A percentile compares a stretch with the other conserved stretches of the same genome.
Conservation (phyloP, 1,140 invertebrate genomes). For the Eurosta solidaginis region DNA sequence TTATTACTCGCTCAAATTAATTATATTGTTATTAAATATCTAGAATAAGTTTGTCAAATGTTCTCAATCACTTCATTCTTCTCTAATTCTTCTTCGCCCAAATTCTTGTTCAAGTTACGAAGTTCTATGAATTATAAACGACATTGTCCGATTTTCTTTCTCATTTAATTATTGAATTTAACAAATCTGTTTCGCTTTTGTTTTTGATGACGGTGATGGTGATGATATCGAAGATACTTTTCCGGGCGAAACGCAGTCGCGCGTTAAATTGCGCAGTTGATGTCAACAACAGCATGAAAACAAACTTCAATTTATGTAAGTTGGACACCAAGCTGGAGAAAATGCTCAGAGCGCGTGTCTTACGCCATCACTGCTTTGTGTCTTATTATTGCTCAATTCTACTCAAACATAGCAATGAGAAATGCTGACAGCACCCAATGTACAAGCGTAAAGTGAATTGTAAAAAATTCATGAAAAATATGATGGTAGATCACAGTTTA, state of each 20-base stretch:
- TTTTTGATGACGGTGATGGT: neutral
- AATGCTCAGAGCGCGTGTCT: neutral
- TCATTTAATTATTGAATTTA: neutral
- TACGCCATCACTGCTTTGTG: neutral
- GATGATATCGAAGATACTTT: neutral
- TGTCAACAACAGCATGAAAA: slow-evolving; percentile 21
- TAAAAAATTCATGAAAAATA: slow-evolving; percentile 9
- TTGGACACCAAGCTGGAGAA: neutral
- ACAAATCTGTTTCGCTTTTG: neutral
- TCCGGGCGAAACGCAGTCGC: neutral
- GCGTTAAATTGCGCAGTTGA: slow-evolving; percentile 14
- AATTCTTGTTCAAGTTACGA: neutral
- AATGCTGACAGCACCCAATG: neutral
- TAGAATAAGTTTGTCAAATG: neutral
- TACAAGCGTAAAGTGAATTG: neutral
- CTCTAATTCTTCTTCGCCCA: neutral
- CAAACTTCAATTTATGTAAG: neutral
- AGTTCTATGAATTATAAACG: neutral
- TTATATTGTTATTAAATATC: neutral
- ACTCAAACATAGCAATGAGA: neutral
- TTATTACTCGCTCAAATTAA: neutral
- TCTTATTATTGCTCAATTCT: neutral
- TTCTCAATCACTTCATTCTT: neutral
- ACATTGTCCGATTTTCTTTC: neutral
- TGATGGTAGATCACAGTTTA: too few relatives aligned